Percentiles rank a stretch among this genome's conserved stretches.
Conservation (phyloP, 1,140 invertebrate species). For the Lepidostoma basale region DNA sequence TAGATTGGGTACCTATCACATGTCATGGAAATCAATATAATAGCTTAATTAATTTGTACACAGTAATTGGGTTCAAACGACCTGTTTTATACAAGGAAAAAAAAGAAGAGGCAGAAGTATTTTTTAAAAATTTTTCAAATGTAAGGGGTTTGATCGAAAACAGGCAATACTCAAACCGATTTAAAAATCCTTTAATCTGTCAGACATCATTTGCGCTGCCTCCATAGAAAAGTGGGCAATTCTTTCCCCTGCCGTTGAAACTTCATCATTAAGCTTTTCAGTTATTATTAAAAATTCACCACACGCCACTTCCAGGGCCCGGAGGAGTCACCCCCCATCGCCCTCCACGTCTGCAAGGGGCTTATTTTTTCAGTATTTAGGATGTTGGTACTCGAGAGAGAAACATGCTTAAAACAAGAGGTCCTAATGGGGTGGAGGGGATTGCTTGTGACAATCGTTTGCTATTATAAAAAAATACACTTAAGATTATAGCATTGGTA, state of each 20-base stretch:
- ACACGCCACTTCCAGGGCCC: constrained; percentile 44
- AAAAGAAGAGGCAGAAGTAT: neutral
- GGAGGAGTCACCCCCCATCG: constrained; percentile 30
- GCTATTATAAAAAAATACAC: no score
- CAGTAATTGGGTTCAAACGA: neutral
- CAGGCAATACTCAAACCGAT: neutral
- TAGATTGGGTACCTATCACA: no score
- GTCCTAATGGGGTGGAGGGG: constrained; percentile 42
- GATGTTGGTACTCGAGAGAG: constrained; percentile 34
- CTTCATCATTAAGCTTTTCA: constrained; percentile 46
- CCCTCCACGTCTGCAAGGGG: constrained; percentile 29
- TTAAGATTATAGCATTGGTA: no score
- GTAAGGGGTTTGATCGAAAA: no score
- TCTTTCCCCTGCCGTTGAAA: constrained; percentile 19
- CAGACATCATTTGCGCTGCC: neutral
- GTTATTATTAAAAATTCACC: constrained; percentile 47
- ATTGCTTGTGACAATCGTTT: constrained; percentile 4
- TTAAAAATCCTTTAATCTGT: neutral
- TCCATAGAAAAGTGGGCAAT: neutral
- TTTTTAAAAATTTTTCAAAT: neutral
- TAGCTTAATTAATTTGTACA: neutral
- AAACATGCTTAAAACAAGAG: constrained; percentile 47
- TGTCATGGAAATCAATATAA: neutral
- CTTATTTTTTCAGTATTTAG: constrained; percentile 46
- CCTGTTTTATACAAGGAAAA: neutral